phyloP scores from a whole-genome alignment of 2,797 vertebrate genomes.

The Gadopsis bispinosus region DNA sequence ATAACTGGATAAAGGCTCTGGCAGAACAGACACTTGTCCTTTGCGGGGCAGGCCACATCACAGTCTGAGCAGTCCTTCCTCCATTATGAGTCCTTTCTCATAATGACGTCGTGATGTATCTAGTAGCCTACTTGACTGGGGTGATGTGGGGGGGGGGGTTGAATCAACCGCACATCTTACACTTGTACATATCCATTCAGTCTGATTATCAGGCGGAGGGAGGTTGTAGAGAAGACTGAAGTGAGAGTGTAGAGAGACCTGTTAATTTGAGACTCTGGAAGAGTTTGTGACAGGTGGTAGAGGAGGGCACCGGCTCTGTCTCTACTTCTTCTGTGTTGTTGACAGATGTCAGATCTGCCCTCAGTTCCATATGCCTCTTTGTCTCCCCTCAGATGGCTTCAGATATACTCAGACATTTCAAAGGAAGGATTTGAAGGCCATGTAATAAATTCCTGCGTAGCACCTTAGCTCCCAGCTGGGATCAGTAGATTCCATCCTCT shows the following conservation, averaged over 20 bases:
- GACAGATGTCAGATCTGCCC: constrained; percentile 35
- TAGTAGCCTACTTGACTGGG: neutral
- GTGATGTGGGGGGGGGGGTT: neutral
- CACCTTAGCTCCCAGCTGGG: constrained; percentile 50
- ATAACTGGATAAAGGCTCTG: neutral
- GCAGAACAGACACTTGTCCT: neutral
- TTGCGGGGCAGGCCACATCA: neutral
- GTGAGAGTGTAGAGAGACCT: neutral
- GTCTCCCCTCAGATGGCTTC: constrained; percentile 32
- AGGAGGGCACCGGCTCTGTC: neutral
- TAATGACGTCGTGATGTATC: neutral
- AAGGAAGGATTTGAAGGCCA: constrained; percentile 55
- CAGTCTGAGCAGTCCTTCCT: neutral
- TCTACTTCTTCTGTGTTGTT: constrained; percentile 14
- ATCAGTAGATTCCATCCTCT: constrained; percentile 66
- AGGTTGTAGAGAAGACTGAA: neutral
- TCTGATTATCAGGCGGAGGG: neutral
- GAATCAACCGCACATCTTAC: neutral
- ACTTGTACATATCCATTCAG: neutral
- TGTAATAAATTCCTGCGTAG: constrained; percentile 55
- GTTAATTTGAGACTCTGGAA: constrained; percentile 1
- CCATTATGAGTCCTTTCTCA: neutral
- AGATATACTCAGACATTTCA: constrained; percentile 50
- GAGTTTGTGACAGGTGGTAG: neutral
- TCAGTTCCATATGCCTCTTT: constrained; percentile 11